Evolutionary conservation across 2,113 vertebrate species (phyloP).

Genomic region (Gracilinanus agilis): DNA sequence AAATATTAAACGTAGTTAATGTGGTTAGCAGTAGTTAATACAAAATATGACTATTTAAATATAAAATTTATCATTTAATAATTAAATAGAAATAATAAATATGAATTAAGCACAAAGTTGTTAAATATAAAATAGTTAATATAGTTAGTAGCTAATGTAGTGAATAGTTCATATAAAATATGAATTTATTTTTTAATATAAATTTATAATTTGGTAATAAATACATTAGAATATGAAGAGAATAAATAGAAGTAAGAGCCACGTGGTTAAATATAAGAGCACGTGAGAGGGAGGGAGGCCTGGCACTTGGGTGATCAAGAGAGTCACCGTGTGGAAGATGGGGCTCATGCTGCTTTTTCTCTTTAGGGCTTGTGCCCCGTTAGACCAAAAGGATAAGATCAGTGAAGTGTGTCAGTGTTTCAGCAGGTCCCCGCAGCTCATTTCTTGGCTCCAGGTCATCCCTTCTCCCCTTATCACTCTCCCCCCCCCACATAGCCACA

Average conservation of each 20-base stretch:
- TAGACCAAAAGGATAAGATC: neutral
- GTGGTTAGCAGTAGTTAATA: neutral
- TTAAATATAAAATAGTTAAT: neutral
- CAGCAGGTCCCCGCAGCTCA: neutral
- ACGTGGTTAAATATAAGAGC: neutral
- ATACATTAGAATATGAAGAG: too few species aligned
- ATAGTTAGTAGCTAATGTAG: too few species aligned
- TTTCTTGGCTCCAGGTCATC: neutral
- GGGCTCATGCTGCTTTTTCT: neutral
- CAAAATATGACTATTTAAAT: neutral
- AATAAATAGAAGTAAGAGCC: too few species aligned
- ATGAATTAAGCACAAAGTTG: neutral
- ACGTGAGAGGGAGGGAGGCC: neutral
- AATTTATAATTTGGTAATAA: too few species aligned
- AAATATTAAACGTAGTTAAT: neutral
- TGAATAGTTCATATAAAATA: too few species aligned
- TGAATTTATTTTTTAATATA: too few species aligned
- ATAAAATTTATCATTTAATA: neutral
- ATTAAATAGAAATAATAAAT: neutral
- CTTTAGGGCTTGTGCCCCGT: neutral
- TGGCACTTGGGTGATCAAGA: neutral
- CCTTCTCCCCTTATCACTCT: neutral
- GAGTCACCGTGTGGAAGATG: neutral
- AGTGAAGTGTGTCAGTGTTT: neutral
- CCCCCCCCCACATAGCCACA: neutral